A percentile compares a stretch with the other conserved stretches of the same genome.
phyloP scores from a whole-genome alignment of 2,888 invertebrate species.

The Escarpia spicata region DNA sequence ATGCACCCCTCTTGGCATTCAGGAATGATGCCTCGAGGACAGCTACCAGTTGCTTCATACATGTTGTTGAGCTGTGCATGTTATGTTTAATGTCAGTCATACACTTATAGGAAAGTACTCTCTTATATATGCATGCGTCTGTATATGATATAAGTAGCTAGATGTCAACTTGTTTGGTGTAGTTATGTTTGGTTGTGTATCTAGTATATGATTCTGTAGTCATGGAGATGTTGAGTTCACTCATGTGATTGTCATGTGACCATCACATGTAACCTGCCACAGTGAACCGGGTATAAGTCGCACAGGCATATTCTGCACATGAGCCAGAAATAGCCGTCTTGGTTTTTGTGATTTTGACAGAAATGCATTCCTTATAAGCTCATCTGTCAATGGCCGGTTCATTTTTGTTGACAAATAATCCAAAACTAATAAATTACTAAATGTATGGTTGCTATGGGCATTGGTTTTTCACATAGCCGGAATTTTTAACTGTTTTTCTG shows the following conservation, averaged over 20 bases:
- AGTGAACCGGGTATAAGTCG: too few species aligned
- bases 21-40: neutral
- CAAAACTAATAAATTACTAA: too few species aligned
- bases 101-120: neutral
- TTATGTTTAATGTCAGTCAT: neutral
- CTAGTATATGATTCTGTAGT: neutral
- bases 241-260: neutral
- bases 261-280: neutral
- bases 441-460: too few species aligned
- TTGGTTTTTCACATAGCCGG: too few species aligned
- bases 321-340: too few species aligned
- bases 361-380: too few species aligned
- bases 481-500: too few species aligned
- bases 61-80: neutral
- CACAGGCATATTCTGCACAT: too few species aligned
- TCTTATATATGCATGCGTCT: neutral
- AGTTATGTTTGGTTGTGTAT: neutral
- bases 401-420: too few species aligned
- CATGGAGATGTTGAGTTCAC: neutral
- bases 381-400: too few species aligned
- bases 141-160: slow-evolving; percentile 1
- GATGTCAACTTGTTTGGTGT: neutral
- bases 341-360: too few species aligned
- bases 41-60: neutral
- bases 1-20: neutral